Percentiles rank a stretch among this genome's conserved stretches.
Evolutionary conservation across 2,113 vertebrate genomes (phyloP).

Genomic region (Dolichallabes microphthalmus): DNA sequence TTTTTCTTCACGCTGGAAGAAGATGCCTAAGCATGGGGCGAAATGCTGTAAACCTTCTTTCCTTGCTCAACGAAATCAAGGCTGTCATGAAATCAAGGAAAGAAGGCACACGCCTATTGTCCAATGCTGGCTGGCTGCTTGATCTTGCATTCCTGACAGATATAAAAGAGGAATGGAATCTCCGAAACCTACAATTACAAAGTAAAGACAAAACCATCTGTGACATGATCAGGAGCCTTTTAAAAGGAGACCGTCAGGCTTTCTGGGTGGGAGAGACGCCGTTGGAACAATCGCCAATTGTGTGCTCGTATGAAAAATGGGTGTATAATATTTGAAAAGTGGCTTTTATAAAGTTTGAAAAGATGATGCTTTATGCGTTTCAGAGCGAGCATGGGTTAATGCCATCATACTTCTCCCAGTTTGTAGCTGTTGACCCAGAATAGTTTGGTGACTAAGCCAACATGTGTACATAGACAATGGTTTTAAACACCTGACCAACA

Average conservation of each 20-base stretch:
- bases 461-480: neutral
- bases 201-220: conserved; percentile 34
- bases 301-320: neutral
- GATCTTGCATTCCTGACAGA: conserved; percentile 40
- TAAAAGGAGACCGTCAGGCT: conserved; percentile 15
- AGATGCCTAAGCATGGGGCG: neutral
- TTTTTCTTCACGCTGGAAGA: neutral
- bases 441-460: neutral
- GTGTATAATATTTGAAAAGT: no score
- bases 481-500: no score
- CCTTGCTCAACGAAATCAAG: conserved; percentile 9
- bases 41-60: conserved; percentile 17
- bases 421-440: neutral
- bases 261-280: neutral
- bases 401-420: neutral
- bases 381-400: no score
- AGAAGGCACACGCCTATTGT: conserved; percentile 23
- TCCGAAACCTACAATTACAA: conserved; percentile 28
- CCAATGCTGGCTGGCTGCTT: conserved; percentile 34
- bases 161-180: conserved; percentile 36
- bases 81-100: conserved; percentile 23
- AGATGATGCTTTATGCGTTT: neutral
- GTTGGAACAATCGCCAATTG: neutral
- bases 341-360: neutral
- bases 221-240: conserved; percentile 36